Percentiles rank a stretch among this genome's conserved stretches.
Conservation (phyloP, 2,888 invertebrate genomes). For the Elaeidobius kamerunicus region DNA sequence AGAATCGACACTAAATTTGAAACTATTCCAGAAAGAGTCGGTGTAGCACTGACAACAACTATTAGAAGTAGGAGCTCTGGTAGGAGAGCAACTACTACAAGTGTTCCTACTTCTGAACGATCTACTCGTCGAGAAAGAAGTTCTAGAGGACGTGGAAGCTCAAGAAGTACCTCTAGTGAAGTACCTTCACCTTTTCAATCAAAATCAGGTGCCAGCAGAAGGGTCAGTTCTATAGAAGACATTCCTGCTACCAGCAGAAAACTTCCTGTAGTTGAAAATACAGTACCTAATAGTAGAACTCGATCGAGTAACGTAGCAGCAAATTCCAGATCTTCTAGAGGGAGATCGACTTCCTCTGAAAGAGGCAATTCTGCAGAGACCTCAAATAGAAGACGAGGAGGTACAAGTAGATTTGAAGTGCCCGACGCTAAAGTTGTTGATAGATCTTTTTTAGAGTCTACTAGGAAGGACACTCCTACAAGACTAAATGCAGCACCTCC, state of each 20-base stretch:
- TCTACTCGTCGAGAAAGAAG: conserved; percentile 9
- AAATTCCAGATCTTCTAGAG: background rate
- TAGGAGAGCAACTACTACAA: conserved; percentile 11
- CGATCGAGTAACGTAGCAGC: background rate
- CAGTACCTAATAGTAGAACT: background rate
- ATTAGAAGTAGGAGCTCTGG: conserved; percentile 17
- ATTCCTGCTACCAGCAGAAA: background rate
- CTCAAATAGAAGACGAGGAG: conserved; percentile 2
- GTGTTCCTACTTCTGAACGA: conserved; percentile 4
- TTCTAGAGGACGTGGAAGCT: conserved; percentile 18
- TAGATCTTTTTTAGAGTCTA: conserved; percentile 12
- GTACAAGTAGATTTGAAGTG: background rate
- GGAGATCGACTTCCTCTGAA: background rate
- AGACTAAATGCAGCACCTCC: background rate
- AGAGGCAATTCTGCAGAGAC: conserved; percentile 5
- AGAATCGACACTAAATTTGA: conserved; percentile 22
- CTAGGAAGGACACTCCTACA: conserved; percentile 2
- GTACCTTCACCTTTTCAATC: too few species aligned
- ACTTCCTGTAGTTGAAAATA: background rate
- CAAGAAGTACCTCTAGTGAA: conserved; percentile 1
- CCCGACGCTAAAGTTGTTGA: conserved; percentile 4
- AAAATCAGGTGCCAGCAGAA: conserved; percentile 4
- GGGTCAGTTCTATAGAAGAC: background rate
- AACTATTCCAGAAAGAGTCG: conserved; percentile 4
- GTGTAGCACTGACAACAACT: conserved; percentile 15